phyloP scores from a whole-genome alignment of 2,113 vertebrate genomes.

The Canis aureus region DNA sequence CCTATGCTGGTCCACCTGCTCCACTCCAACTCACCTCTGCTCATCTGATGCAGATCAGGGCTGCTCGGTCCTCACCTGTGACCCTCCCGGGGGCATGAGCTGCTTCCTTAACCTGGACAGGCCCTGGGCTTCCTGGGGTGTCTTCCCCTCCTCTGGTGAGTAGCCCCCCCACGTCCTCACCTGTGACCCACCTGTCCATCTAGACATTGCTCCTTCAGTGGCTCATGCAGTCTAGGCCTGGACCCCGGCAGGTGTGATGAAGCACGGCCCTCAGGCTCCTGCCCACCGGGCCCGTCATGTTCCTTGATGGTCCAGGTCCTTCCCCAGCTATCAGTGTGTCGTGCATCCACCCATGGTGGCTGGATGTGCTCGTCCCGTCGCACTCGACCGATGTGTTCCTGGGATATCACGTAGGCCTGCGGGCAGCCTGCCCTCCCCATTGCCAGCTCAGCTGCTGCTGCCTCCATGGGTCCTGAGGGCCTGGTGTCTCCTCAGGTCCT shows the following conservation, averaged over 20 bases:
- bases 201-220: rapidly evolving
- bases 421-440: rapidly evolving
- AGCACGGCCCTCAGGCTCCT: background rate
- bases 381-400: too few relatives aligned
- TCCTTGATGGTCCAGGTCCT: background rate
- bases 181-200: too few relatives aligned
- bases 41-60: background rate
- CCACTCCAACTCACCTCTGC: rapidly evolving
- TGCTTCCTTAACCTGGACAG: background rate
- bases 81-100: background rate
- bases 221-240: background rate
- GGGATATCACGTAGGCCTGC: too few relatives aligned
- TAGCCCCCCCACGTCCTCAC: background rate
- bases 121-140: rapidly evolving
- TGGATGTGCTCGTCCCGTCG: rapidly evolving
- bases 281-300: rapidly evolving
- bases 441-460: rapidly evolving
- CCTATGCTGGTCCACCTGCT: background rate
- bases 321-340: rapidly evolving
- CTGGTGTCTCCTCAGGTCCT: too few relatives aligned
- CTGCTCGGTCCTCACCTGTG: rapidly evolving
- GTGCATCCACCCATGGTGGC: rapidly evolving
- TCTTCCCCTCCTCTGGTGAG: rapidly evolving
- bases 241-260: too few relatives aligned
- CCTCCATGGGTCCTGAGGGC: rapidly evolving